Evolutionary conservation across 1,140 invertebrate genomes (phyloP).

Genomic region (Drosophila tsacasi): DNA sequence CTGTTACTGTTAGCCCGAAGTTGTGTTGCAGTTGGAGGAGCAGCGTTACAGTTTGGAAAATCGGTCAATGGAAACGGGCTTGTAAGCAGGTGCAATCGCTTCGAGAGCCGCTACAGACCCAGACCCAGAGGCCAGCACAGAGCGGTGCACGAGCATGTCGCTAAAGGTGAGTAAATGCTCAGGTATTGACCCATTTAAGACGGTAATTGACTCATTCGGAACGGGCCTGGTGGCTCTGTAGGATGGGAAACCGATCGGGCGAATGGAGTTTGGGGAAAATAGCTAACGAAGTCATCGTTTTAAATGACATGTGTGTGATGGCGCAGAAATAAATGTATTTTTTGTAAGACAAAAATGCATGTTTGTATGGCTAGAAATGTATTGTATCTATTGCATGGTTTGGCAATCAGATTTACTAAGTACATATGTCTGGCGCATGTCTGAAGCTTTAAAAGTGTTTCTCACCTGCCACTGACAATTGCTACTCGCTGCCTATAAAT

Average conservation of each 20-base stretch:
- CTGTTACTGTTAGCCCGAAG: constrained; percentile 39
- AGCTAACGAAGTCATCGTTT: not conserved
- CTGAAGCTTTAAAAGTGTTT: constrained; percentile 73
- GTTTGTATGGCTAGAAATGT: not conserved
- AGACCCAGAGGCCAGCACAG: constrained; percentile 21
- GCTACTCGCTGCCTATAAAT: constrained; percentile 33
- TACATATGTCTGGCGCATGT: constrained; percentile 26
- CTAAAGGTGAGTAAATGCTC: constrained; percentile 73
- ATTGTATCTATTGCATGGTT: constrained; percentile 14
- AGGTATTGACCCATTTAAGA: constrained; percentile 56
- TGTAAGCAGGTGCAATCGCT: constrained; percentile 75
- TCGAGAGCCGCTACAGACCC: constrained; percentile 31
- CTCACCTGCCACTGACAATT: constrained; percentile 61
- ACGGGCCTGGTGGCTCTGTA: constrained; percentile 12
- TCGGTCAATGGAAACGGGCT: constrained; percentile 82
- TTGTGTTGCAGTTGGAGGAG: constrained; percentile 36
- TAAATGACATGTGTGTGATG: not conserved
- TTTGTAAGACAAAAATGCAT: not conserved
- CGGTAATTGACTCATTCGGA: constrained; percentile 23
- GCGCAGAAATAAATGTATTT: not conserved
- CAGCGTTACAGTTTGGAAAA: constrained; percentile 73
- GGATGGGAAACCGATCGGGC: constrained; percentile 7
- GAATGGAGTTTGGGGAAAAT: not conserved
- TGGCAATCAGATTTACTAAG: constrained; percentile 43
- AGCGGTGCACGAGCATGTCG: constrained; percentile 57